Base-by-base conservation (phyloP, 2,113 vertebrate species). In the Agapornis roseicollis region DNA sequence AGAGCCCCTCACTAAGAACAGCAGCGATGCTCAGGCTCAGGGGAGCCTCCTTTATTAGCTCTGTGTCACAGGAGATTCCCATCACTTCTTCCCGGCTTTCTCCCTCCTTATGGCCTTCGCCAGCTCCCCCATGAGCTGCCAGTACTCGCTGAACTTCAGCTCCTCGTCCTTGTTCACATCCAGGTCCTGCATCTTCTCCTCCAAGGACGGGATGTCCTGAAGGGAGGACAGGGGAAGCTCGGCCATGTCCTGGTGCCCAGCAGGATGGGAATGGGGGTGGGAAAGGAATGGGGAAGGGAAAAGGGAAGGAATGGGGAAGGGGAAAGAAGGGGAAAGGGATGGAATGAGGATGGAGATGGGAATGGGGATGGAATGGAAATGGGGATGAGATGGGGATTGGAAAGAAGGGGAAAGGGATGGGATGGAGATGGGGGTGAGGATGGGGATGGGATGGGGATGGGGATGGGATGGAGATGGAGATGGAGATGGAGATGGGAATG, bases 181-280 rank as follows among this genome's bases (percentile, higher is more conserved):
- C 96, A 98, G 79, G 69, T 89, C 96, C 3, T 63, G 95, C 98
- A 98, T 97, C 96, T 98, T 98, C 79, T 98, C 98, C 41, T 98
- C 97, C 17, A 98, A 89, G 9, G 97, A 97, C 27, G 95, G 95
- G 28, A 97, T 87, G 0, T 98, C 97, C 98, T 98, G 74, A 3
- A 0, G 42, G 28, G 22, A 6, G 11, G 7, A 10, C 23, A 1
- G 7, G 13, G 33, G 11, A 10, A 11, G 35, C 41, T 78, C 3
- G 0, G 68, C 17, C 11, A 0, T 10, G 5, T 15, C 39, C 41
- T 5, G 0, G 5, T 10, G 8, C 56, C 39, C 47, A 1, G 11
- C 1, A 0, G 29, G 64, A 23, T 4, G 24, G 39, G 68, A 18
- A 23, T 1, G 13, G 4, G 55, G 33, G 20, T 23, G 20, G 55